Base-by-base conservation (phyloP, 2,888 invertebrate species). In the Cenopis cana region DNA sequence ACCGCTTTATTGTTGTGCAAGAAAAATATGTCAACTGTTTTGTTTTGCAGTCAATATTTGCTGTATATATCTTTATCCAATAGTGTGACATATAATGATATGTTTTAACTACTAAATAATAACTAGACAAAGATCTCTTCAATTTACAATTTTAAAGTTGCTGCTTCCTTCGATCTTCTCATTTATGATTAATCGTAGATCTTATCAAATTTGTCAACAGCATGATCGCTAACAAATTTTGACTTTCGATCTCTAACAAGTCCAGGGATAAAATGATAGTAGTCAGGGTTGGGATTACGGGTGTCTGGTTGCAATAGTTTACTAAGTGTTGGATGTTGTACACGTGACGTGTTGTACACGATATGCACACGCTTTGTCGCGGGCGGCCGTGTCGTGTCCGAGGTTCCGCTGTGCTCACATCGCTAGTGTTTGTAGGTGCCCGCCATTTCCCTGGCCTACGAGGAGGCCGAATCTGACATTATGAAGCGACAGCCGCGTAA, bases 401-500 rank as follows among this genome's bases (percentile, higher is more conserved):
- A 76, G 76, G 73, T 69, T 71, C 65, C 75, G 78, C 79, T 78
- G 78, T 85, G 89, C 90, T 92, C 93, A 91, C 90, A 84, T 88
- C 84, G 91, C 92, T 94, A 92, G 92, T 93, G 87, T 94, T 90
- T 93, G 93, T 95, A 97, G 98, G 97, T 98, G 95, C 98, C 98
- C 94, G 98, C 98, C 95, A 98, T 98, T 95, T 98, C 98, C 94
- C 96, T 98, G 96, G 98, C 98, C 94, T 98, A 98, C 95, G 98
- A 98, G 96, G 97, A 97, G 95, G 98, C 98, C 93, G 98, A 98
- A 95, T 98, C 97, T 94, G 98, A 98, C 96, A 98, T 98, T 94
- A 98, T 98, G 98, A 98, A 98, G 96, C 97, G 98, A 94, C 97
- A 97, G 95, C 98, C 98, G 94, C 97, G 98, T 96, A 97, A 98